Base-by-base conservation (phyloP, 2,797 vertebrate genomes). In the Malurus splendens region DNA sequence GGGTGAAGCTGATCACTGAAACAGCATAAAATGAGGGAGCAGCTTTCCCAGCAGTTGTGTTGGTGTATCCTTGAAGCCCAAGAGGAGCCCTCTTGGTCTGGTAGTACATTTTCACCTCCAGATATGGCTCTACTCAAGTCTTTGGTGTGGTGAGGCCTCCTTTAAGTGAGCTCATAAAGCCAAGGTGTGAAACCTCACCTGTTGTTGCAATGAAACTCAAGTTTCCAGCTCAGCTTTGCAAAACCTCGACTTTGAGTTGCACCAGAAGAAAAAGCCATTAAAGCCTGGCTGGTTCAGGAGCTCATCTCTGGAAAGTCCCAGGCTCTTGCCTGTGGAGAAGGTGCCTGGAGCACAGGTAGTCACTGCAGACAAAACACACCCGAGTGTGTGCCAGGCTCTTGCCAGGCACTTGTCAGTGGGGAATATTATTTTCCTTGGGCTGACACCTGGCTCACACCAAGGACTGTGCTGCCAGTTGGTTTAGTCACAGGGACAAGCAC, bases 401-500 rank as follows among this genome's bases (percentile, higher is more conserved):
- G 19, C 47, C 0, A 1, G 66, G 45, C 0, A 1, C 57, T 80
- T 18, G 57, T 74, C 81, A 42, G 82, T 54, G 25, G 66, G 87
- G 60, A 82, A n/a, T 45, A 45, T 30, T 20, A 47, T 68, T 82
- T 90, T 80, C 86, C 86, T 65, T 59, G 74, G 70, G 67, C 80
- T 81, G 88, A 62, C 66, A 56, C 59, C 18, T 65, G 88, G 79
- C 89, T 94, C n/a, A 9, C 0, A 16, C 51, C 1, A 1, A n/a
- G 65, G 12, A 6, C 20, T 30, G 61, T 3, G 9, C 73, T 90
- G 86, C 87, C 59, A 45, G 77, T 48, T 56, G 88, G 48, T 71
- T 93, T 86, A 94, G 74, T 92, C 86, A 86, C 71, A 61, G 74
- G 67, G 78, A 39, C 66, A 14, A 90, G 64, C 71, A 92, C 92